phyloP scores from a whole-genome alignment of 1,140 invertebrate genomes.

The Brachionus rotundiformis region DNA sequence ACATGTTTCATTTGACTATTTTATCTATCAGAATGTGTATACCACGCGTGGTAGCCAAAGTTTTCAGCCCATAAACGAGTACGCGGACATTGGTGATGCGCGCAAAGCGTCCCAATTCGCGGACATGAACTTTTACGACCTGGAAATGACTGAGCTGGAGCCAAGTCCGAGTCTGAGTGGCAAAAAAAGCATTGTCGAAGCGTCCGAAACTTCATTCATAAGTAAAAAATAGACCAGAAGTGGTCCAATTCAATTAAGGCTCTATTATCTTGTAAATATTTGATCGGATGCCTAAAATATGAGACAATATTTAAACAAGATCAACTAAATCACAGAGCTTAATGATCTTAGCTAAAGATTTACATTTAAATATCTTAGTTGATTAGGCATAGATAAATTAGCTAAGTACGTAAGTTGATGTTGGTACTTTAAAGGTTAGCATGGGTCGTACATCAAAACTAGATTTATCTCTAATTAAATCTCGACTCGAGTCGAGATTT shows the following conservation, averaged over 20 bases:
- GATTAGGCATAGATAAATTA: not conserved
- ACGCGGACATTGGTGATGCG: not conserved
- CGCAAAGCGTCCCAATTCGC: slow-evolving; percentile 1
- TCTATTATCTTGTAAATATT: not conserved
- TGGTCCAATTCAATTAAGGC: not conserved
- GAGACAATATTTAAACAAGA: slow-evolving; percentile 15
- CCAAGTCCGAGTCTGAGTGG: not conserved
- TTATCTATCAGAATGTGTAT: not conserved
- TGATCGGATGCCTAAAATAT: not conserved
- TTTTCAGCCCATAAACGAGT: not conserved
- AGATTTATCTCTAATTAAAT: slow-evolving; percentile 12
- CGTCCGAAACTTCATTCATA: slow-evolving; percentile 27
- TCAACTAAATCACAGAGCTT: slow-evolving; percentile 8
- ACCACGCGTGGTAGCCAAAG: not conserved
- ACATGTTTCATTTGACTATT: not conserved
- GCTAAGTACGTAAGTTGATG: slow-evolving; percentile 13
- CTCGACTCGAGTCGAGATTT: not conserved
- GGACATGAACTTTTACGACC: not conserved
- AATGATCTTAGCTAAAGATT: slow-evolving; percentile 36
- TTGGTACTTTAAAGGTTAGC: not conserved
- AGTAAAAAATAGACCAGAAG: not conserved
- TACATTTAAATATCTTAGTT: slow-evolving; percentile 33
- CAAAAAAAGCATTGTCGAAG: not conserved
- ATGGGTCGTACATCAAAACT: not conserved
- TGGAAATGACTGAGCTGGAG: not conserved